phyloP scores from a whole-genome alignment of 1,140 invertebrate genomes.

The Zaprionus camerounensis region DNA sequence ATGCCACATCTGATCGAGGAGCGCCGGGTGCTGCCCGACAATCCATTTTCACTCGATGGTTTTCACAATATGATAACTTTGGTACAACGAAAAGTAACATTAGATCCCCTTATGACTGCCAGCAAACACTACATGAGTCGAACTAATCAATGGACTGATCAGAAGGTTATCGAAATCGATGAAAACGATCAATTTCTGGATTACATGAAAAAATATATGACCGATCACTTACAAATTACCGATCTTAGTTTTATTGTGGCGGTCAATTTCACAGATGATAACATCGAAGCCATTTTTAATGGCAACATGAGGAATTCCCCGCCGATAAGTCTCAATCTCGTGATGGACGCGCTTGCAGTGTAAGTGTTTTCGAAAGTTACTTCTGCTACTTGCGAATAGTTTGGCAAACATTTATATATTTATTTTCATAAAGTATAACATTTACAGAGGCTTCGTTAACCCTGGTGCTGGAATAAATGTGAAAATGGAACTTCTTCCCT shows the following conservation, averaged over 20 bases:
- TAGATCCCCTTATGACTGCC: slow-evolving; percentile 5
- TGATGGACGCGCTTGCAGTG: slow-evolving; percentile 56
- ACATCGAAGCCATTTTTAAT: slow-evolving; percentile 44
- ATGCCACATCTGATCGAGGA: slow-evolving; percentile 16
- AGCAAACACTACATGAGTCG: slow-evolving; percentile 10
- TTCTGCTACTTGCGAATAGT: neutral
- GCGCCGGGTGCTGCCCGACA: neutral
- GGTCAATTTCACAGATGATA: slow-evolving; percentile 16
- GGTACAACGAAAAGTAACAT: neutral
- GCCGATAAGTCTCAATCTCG: slow-evolving; percentile 38
- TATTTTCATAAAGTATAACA: neutral
- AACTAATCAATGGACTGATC: too few species aligned
- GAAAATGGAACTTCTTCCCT: slow-evolving; percentile 37
- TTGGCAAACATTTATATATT: neutral
- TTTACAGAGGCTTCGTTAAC: slow-evolving; percentile 39
- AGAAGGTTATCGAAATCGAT: slow-evolving; percentile 10
- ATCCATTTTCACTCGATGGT: neutral
- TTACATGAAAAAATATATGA: slow-evolving; percentile 7
- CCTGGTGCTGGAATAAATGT: slow-evolving; percentile 30
- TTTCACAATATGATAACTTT: slow-evolving; percentile 13
- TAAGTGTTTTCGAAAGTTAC: slow-evolving; percentile 12
- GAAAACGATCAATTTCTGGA: neutral
- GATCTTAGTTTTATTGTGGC: slow-evolving; percentile 31
- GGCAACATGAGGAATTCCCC: slow-evolving; percentile 21
- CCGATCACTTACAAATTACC: neutral